Conservation (phyloP, 37 sponge, comb jelly and placozoan genomes). For the Ianthella basta region DNA sequence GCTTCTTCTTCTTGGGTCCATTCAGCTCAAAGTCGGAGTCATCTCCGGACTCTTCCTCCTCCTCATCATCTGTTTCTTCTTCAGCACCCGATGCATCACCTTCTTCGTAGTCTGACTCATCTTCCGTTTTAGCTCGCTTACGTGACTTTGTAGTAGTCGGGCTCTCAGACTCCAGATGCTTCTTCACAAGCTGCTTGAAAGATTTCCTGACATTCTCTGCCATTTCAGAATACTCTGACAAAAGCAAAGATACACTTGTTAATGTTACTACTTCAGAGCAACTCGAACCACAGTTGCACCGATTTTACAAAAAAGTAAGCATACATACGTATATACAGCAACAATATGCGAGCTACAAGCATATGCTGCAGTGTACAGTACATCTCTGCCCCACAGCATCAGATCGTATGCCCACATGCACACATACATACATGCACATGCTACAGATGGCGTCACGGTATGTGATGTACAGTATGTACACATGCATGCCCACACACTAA, state of each 20-base stretch:
- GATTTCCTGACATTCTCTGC: slow-evolving; percentile 47
- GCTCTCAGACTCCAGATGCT: slow-evolving; percentile 46
- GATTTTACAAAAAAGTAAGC: too few relatives aligned
- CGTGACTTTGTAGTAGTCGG: background rate
- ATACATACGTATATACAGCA: too few relatives aligned
- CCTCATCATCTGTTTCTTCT: slow-evolving; percentile 10
- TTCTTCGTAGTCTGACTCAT: slow-evolving; percentile 26
- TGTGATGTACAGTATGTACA: too few relatives aligned
- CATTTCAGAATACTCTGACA: slow-evolving; percentile 70
- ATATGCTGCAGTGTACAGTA: too few relatives aligned
- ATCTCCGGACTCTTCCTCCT: slow-evolving; percentile 37
- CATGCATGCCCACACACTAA: background rate
- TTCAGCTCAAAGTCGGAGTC: background rate
- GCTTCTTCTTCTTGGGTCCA: slow-evolving; percentile 2
- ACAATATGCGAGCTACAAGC: too few relatives aligned
- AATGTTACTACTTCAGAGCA: too few relatives aligned
- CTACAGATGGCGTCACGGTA: too few relatives aligned
- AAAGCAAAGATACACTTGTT: too few relatives aligned
- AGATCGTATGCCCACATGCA: too few relatives aligned
- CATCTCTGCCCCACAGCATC: too few relatives aligned
- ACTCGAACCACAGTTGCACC: too few relatives aligned
- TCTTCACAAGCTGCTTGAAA: slow-evolving; percentile 55
- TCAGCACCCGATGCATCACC: background rate
- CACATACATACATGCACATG: too few relatives aligned
- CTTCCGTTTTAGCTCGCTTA: slow-evolving; percentile 15